phyloP scores from a whole-genome alignment of 2,113 vertebrate species.

The Passer domesticus region DNA sequence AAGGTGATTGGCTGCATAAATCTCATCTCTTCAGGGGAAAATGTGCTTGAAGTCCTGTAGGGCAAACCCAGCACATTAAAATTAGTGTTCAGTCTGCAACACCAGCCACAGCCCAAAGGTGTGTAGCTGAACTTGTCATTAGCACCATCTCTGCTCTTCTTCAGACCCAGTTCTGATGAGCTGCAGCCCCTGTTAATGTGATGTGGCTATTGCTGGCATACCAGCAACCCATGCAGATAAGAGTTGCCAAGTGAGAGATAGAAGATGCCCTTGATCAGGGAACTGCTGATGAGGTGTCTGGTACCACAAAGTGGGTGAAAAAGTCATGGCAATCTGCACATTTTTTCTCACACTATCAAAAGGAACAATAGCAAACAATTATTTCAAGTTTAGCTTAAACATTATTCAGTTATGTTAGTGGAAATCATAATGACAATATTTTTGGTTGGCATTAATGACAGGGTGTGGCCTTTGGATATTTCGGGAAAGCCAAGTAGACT shows the following conservation, averaged over 20 bases:
- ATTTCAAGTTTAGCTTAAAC: not conserved
- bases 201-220: not conserved
- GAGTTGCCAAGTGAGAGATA: not conserved
- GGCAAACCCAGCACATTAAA: not conserved
- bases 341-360: not conserved
- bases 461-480: not conserved
- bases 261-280: not conserved
- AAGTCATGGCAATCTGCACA: not conserved
- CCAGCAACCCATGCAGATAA: not conserved
- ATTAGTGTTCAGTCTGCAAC: rapidly evolving
- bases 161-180: not conserved
- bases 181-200: not conserved
- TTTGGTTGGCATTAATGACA: not conserved
- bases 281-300: not conserved
- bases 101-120: not conserved
- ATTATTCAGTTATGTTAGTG: not conserved
- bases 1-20: not conserved
- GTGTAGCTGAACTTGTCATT: not conserved
- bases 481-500: not conserved
- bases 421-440: not conserved
- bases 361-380: not conserved
- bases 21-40: not conserved
- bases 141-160: not conserved
- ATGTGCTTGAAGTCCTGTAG: not conserved
- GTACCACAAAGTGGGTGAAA: not conserved